Evolutionary conservation across 2,888 invertebrate genomes (phyloP).

Genomic region (Laspeyria flexula): DNA sequence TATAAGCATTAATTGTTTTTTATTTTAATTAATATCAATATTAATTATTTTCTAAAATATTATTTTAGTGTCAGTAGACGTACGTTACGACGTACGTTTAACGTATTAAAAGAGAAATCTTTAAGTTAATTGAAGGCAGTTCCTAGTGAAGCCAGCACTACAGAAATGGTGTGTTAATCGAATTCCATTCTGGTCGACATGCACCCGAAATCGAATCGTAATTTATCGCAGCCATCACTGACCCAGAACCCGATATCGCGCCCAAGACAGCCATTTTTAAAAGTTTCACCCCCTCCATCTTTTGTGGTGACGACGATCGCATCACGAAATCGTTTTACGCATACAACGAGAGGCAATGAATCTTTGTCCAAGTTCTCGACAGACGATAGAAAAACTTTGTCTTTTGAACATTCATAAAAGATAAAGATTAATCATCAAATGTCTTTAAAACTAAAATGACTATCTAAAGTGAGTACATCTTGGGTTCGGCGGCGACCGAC

Average conservation of each 20-base stretch:
- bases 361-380: conserved; percentile 57
- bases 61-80: no score
- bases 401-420: conserved; percentile 30
- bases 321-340: conserved; percentile 52
- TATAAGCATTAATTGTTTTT: no score
- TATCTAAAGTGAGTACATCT: conserved; percentile 18
- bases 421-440: conserved; percentile 40
- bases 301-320: conserved; percentile 42
- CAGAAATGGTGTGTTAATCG: conserved; percentile 26
- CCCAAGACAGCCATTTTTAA: conserved; percentile 52
- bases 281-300: conserved; percentile 43
- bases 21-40: no score
- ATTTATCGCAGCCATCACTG: conserved; percentile 37
- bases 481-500: background rate
- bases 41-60: no score
- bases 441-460: conserved; percentile 24
- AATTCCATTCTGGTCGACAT: conserved; percentile 26
- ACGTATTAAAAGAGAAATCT: no score
- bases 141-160: conserved; percentile 11
- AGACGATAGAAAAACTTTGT: conserved; percentile 55
- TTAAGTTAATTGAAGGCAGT: no score
- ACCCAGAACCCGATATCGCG: conserved; percentile 42
- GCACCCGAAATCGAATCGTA: conserved; percentile 47
- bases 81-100: no score
- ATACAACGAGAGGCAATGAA: conserved; percentile 57